Percentiles rank a stretch among this genome's conserved stretches.
These are phyloP conservation scores for Diloba caeruleocephala DNA, from an alignment of 2,888 invertebrate genomes.

Conservation along the genomic window DNA sequence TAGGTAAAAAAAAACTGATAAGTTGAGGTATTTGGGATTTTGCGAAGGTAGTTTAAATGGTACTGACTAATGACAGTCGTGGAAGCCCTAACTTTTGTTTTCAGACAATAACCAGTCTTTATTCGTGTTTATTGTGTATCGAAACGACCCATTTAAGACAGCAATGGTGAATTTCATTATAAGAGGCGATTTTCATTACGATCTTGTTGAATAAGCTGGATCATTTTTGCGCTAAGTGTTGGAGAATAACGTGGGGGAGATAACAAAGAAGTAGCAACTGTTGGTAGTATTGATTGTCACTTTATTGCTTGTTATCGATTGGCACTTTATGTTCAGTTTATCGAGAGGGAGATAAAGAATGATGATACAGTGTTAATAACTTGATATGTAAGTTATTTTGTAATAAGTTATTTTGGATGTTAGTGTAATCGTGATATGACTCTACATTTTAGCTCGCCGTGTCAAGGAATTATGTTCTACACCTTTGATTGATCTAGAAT, in stretches of 20 bases:
- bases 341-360: conserved; percentile 24
- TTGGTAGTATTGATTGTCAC: no score
- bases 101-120: background rate
- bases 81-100: conserved; percentile 2
- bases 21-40: no score
- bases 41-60: background rate
- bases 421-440: conserved; percentile 5
- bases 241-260: no score
- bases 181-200: background rate
- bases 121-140: background rate
- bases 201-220: no score
- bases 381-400: conserved; percentile 18
- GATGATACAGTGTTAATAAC: background rate
- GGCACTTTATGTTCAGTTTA: conserved; percentile 9
- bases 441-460: background rate
- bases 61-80: no score
- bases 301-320: no score
- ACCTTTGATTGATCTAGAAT: no score
- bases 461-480: background rate
- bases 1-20: no score
- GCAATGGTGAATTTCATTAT: background rate
- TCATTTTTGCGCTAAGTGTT: no score
- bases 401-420: conserved; percentile 3
- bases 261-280: no score
- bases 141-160: background rate